These are phyloP conservation scores for Hydrocynus forskahlii DNA, from an alignment of 2,797 vertebrate species.

Conservation along the genomic window DNA sequence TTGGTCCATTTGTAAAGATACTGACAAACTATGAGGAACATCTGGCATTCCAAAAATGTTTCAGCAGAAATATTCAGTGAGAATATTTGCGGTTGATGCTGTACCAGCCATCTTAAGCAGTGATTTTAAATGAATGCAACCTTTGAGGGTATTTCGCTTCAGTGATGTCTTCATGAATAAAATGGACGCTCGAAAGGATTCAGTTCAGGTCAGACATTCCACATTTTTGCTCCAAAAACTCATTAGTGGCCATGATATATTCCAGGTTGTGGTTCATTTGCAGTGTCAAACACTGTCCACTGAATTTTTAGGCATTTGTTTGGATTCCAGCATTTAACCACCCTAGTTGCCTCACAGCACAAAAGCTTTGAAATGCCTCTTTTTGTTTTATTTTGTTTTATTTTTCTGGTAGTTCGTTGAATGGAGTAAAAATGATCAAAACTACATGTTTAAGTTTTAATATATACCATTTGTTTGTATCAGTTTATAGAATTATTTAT, in stretches of 20 bases:
- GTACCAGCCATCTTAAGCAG: not conserved
- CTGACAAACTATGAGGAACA: no score
- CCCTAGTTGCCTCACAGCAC: no score
- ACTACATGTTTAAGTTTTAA: no score
- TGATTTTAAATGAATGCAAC: not conserved
- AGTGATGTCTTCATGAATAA: not conserved
- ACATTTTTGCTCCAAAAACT: not conserved
- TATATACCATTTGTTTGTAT: no score
- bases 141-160: not conserved
- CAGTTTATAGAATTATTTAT: no score
- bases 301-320: not conserved
- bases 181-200: not conserved
- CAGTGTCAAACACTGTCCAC: not conserved
- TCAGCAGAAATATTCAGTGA: no score
- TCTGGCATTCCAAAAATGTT: no score
- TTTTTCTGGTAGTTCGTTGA: no score
- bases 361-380: not conserved
- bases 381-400: no score
- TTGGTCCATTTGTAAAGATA: no score
- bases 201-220: not conserved
- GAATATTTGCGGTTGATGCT: not conserved
- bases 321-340: not conserved
- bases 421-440: no score
- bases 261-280: not conserved
- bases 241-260: not conserved